Evolutionary conservation across 2,113 vertebrate species (phyloP).

Genomic region (Chamaetylas fuelleborni): DNA sequence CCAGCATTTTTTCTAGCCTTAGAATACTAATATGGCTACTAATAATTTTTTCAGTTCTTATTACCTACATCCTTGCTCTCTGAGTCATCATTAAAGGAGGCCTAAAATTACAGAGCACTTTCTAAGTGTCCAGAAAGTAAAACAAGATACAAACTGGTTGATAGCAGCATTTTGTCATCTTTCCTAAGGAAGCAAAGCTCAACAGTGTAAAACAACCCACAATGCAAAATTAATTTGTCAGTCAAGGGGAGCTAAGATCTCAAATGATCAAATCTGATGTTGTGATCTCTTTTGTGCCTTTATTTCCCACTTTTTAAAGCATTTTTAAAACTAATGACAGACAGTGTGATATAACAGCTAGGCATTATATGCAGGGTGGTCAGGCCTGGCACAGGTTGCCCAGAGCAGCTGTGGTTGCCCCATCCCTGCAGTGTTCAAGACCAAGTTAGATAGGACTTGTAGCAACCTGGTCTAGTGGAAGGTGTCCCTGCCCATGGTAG

Average conservation of each 20-base stretch:
- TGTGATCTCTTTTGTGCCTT: neutral
- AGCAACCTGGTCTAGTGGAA: neutral
- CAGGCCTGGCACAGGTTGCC: neutral
- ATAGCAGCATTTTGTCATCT: too few relatives aligned
- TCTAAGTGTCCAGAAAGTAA: too few relatives aligned
- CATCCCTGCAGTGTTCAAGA: neutral
- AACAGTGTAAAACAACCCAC: too few relatives aligned
- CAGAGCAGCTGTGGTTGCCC: neutral
- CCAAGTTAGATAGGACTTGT: fast-evolving
- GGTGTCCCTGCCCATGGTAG: neutral
- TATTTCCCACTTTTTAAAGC: neutral
- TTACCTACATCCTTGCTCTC: too few relatives aligned
- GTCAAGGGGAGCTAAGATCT: neutral
- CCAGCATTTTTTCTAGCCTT: too few relatives aligned
- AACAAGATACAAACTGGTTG: too few relatives aligned
- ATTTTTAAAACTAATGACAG: neutral
- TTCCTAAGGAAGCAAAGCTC: too few relatives aligned
- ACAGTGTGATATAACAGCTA: neutral
- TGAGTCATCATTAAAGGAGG: too few relatives aligned
- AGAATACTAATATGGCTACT: too few relatives aligned
- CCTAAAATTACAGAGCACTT: too few relatives aligned
- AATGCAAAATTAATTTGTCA: neutral
- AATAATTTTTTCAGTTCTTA: too few relatives aligned
- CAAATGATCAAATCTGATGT: neutral
- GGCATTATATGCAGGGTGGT: neutral